Evolutionary conservation across 2,113 vertebrate genomes (phyloP), one percentile per base, ranked within the genome.

Genomic region (Fregata magnificens): DNA sequence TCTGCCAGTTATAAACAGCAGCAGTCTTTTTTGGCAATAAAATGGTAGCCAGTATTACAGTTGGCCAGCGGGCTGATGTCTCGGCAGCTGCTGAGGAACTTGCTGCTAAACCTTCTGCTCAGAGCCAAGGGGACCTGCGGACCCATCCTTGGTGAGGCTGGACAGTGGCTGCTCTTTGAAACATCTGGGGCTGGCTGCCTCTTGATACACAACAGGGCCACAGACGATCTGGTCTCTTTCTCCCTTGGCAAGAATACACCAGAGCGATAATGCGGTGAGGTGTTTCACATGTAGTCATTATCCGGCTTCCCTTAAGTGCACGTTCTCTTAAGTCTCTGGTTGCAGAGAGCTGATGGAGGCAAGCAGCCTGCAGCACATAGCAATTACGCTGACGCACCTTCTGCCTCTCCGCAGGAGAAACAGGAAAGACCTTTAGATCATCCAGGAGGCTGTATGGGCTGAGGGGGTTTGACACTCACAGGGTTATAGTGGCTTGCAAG

Each of bases 401-500:
- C 77, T 95, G 87, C 91, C 71, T 86, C 74, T 82, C 40, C 1
- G 6, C 74, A 73, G 91, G 74, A 95, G 93, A 26, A 88, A 95
- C 92, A 88, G 84, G 93, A 91, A 94, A 78, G 95, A 76, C 80
- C 86, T 95, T 88, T 67, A 52, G 29, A 71, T 93, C 70, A 90
- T 93, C 67, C 56, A 36, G 82, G 56, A 88, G 84, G 59, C 58
- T 94, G 38, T 44, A 31, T 14, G 86, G 71, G 59, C 87, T 76
- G 59, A 71, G 50, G 63, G 53, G 10, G 18, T 50, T 52, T 77
- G 71, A 69, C 52, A 71, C 40, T 32, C 50, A 29, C 17, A 19
- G 49, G 81, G 86, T 81, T 86, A 71, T 58, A 4, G 40, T 44
- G 70, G 47, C 55, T 86, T 71, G 32, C n/a, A 50, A 78, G 53